phyloP scores from a whole-genome alignment of 1,140 invertebrate genomes.

The Sminthurides bifidus region DNA sequence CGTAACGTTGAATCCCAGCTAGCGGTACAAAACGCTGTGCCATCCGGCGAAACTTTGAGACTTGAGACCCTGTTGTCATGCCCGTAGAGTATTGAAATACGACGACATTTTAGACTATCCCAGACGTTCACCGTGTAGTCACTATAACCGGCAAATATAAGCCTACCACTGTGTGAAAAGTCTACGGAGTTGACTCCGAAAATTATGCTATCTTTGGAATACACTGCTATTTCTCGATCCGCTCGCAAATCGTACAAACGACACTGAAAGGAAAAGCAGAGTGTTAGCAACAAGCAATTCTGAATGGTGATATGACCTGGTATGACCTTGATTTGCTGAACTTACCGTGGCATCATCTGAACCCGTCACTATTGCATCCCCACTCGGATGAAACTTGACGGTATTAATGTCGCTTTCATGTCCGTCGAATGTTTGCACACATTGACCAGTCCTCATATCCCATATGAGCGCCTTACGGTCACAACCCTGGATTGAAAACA shows the following conservation, averaged over 20 bases:
- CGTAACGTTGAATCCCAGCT: slow-evolving; percentile 96
- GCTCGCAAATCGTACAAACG: slow-evolving; percentile 94
- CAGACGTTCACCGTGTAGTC: slow-evolving; percentile 98
- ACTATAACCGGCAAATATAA: slow-evolving; percentile 96
- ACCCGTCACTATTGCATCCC: slow-evolving; percentile 93
- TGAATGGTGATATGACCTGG: neutral
- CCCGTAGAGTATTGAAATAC: slow-evolving; percentile 85
- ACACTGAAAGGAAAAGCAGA: slow-evolving; percentile 58
- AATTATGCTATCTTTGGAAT: slow-evolving; percentile 93
- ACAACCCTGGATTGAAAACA: slow-evolving; percentile 55
- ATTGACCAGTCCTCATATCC: slow-evolving; percentile 97
- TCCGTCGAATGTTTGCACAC: slow-evolving; percentile 96
- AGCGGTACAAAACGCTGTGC: slow-evolving; percentile 90
- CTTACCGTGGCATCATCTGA: slow-evolving; percentile 91
- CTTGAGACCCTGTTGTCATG: slow-evolving; percentile 95
- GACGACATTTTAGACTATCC: slow-evolving; percentile 89
- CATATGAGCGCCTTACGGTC: slow-evolving; percentile 96
- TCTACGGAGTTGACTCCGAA: slow-evolving; percentile 98
- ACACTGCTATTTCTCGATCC: slow-evolving; percentile 92
- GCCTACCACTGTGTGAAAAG: slow-evolving; percentile 86
- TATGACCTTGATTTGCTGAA: slow-evolving; percentile 18
- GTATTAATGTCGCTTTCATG: slow-evolving; percentile 98
- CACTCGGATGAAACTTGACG: slow-evolving; percentile 97
- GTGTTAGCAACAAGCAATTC: neutral
- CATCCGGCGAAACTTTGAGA: slow-evolving; percentile 90